These are phyloP conservation scores for Ernsta delagoae DNA, from an alignment of 2,888 invertebrate genomes.

Conservation along the genomic window DNA sequence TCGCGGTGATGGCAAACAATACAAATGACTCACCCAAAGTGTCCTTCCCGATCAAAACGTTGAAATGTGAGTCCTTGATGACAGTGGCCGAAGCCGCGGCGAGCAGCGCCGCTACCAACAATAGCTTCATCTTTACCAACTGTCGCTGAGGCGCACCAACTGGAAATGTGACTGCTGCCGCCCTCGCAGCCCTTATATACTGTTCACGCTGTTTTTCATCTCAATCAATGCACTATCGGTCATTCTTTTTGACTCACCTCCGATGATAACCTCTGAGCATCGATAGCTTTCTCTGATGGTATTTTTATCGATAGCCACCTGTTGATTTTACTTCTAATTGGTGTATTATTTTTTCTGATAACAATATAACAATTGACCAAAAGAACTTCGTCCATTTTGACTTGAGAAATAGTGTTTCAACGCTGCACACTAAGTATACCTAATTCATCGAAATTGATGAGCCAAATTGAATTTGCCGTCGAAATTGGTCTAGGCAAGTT, in stretches of 20 bases:
- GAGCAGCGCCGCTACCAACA: conserved; percentile 60
- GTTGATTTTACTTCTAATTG: no score
- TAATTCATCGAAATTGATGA: no score
- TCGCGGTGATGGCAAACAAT: no score
- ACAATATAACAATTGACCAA: no score
- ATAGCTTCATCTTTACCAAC: conserved; percentile 44
- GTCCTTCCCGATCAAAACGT: conserved; percentile 61
- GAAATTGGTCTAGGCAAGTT: no score
- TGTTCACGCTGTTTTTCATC: conserved; percentile 14
- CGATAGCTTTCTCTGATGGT: conserved; percentile 3
- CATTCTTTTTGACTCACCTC: conserved; percentile 39
- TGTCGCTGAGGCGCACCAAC: conserved; percentile 39
- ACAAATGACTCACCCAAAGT: conserved; percentile 55
- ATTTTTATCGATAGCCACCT: no score
- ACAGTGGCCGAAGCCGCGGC: conserved; percentile 62
- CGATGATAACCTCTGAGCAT: conserved; percentile 23
- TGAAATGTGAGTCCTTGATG: conserved; percentile 52
- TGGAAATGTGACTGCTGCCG: conserved; percentile 51
- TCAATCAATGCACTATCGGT: conserved; percentile 34
- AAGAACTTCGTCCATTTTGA: no score
- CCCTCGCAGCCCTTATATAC: conserved; percentile 60
- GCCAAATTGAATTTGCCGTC: no score
- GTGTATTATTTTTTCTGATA: no score
- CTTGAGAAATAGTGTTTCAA: no score
- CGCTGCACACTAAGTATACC: no score